A percentile compares a stretch with the other conserved stretches of the same genome.
These are phyloP conservation scores for Sinocyclocheilus grahami DNA, from an alignment of 2,113 vertebrate genomes.

Conservation along the genomic window DNA sequence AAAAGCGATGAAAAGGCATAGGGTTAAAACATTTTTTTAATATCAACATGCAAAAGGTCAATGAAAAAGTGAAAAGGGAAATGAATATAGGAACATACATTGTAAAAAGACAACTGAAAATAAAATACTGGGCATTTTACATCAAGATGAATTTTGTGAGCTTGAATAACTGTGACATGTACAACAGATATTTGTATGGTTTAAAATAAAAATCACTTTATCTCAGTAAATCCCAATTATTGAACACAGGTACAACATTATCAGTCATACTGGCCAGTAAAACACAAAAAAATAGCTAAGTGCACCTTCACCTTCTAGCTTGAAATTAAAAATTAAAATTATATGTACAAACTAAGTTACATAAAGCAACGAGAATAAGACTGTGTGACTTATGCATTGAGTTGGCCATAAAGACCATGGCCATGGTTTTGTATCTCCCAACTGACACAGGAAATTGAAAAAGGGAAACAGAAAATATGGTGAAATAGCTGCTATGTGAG, in stretches of 20 bases:
- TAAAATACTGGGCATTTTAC: constrained; percentile 13
- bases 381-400: constrained; percentile 29
- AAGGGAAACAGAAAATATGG: neutral
- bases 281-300: neutral
- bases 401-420: neutral
- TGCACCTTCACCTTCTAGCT: neutral
- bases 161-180: neutral
- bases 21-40: neutral
- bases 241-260: neutral
- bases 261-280: neutral
- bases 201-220: neutral
- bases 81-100: neutral
- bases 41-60: neutral
- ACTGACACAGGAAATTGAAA: neutral
- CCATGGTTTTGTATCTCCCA: neutral
- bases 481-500: neutral
- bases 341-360: neutral
- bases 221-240: neutral
- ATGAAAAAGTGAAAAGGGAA: neutral
- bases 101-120: neutral
- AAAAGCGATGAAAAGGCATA: constrained; percentile 1
- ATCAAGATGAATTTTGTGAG: neutral
- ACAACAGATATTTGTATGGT: neutral
- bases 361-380: constrained; percentile 1
- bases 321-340: neutral